Conservation (phyloP, 2,797 vertebrate species). For the Synaphobranchus kaupii region DNA sequence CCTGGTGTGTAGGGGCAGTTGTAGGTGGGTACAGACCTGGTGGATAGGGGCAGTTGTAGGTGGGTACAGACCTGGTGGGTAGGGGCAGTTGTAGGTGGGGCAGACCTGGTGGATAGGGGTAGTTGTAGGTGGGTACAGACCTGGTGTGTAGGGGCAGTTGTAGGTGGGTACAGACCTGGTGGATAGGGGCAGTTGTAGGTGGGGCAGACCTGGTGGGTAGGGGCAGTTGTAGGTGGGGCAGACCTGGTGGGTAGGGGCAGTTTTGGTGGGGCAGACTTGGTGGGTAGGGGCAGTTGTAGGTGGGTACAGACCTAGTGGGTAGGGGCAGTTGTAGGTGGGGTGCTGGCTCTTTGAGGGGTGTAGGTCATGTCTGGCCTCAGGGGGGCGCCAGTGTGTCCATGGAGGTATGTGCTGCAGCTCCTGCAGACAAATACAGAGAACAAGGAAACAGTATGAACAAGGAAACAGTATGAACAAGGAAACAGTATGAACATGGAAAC, state of each 20-base stretch:
- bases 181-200: too few species aligned
- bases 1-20: not conserved
- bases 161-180: too few species aligned
- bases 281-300: conserved; percentile 45
- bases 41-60: too few species aligned
- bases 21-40: too few species aligned
- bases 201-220: not conserved
- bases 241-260: not conserved
- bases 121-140: conserved; percentile 58
- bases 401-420: conserved; percentile 69
- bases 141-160: not conserved
- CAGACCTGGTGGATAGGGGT: conserved; percentile 38
- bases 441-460: not conserved
- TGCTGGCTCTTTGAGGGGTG: conserved; percentile 71
- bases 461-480: too few species aligned
- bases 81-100: conserved; percentile 35
- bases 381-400: conserved; percentile 76
- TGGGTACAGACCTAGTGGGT: not conserved
- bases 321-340: conserved; percentile 64
- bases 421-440: conserved; percentile 72
- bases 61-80: conserved; percentile 53
- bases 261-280: conserved; percentile 53
- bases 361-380: conserved; percentile 89
- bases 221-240: too few species aligned
- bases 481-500: too few species aligned